Percentiles rank a stretch among this genome's conserved stretches.
Evolutionary conservation across 2,888 invertebrate genomes (phyloP).

Genomic region (Eupeodes latifasciatus): DNA sequence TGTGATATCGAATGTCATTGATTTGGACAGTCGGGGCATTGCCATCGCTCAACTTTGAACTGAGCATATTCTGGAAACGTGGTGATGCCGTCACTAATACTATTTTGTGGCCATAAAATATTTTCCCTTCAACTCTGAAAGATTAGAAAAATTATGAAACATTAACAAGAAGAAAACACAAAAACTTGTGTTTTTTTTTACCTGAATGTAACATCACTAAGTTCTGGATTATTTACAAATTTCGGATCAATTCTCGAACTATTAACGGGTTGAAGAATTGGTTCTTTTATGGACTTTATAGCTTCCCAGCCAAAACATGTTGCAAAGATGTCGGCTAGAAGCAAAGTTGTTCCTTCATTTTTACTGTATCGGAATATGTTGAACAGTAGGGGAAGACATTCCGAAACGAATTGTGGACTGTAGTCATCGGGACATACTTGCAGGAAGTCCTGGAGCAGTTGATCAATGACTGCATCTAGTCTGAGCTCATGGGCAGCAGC

Average conservation of each 20-base stretch:
- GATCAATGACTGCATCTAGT: slow-evolving; percentile 93
- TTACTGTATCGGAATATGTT: slow-evolving; percentile 96
- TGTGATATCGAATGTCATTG: slow-evolving; percentile 95
- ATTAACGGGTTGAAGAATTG: slow-evolving; percentile 86
- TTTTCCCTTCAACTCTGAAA: slow-evolving; percentile 92
- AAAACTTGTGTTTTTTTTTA: too few species aligned
- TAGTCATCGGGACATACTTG: slow-evolving; percentile 96
- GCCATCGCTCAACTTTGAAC: slow-evolving; percentile 89
- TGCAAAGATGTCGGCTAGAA: slow-evolving; percentile 94
- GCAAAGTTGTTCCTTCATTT: slow-evolving; percentile 94
- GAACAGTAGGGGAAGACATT: slow-evolving; percentile 94
- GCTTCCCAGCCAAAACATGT: slow-evolving; percentile 95
- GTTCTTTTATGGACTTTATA: slow-evolving; percentile 90
- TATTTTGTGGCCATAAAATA: slow-evolving; percentile 97
- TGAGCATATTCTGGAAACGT: slow-evolving; percentile 93
- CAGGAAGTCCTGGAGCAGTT: slow-evolving; percentile 94
- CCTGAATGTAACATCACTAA: slow-evolving; percentile 95
- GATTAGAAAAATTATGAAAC: neutral
- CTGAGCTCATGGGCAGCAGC: slow-evolving; percentile 94
- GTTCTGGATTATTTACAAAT: slow-evolving; percentile 96
- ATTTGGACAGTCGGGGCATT: slow-evolving; percentile 94
- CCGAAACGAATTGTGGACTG: slow-evolving; percentile 94
- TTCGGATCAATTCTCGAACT: slow-evolving; percentile 94
- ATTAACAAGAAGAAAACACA: neutral
- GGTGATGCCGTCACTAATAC: slow-evolving; percentile 96